These are phyloP conservation scores for Anoplophora glabripennis DNA, from an alignment of 1,140 invertebrate genomes.

Conservation along the genomic window DNA sequence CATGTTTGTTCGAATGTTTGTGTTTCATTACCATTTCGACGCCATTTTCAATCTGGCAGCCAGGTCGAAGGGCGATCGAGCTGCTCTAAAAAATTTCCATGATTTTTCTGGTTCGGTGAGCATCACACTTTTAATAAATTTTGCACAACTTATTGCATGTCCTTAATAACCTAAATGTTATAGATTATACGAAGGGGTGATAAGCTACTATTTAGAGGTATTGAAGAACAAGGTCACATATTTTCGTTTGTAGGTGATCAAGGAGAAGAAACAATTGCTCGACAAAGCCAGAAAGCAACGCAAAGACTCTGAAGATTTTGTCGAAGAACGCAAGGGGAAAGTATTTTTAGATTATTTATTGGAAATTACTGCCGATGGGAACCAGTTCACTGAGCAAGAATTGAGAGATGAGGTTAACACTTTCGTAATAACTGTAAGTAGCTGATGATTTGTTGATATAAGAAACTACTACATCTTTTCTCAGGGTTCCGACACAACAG, in stretches of 20 bases:
- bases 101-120: conserved; percentile 19
- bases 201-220: too few species aligned
- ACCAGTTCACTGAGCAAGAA: conserved; percentile 28
- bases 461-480: not conserved
- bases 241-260: conserved; percentile 4
- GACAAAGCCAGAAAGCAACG: not conserved
- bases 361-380: conserved; percentile 13
- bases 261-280: not conserved
- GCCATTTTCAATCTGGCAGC: conserved; percentile 17
- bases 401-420: conserved; percentile 33
- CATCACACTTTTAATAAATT: too few species aligned
- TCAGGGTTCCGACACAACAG: conserved; percentile 32
- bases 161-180: too few species aligned
- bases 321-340: conserved; percentile 10
- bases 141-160: too few species aligned
- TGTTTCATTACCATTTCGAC: conserved; percentile 23
- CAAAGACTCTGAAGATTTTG: too few species aligned
- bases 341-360: conserved; percentile 27
- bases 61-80: conserved; percentile 15
- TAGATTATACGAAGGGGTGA: too few species aligned
- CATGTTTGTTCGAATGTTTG: conserved; percentile 22
- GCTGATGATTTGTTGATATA: not conserved
- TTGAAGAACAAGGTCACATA: too few species aligned
- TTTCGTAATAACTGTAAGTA: conserved; percentile 29
- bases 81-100: conserved; percentile 6